phyloP scores from a whole-genome alignment of 2,113 vertebrate genomes.

The Empidonax traillii region DNA sequence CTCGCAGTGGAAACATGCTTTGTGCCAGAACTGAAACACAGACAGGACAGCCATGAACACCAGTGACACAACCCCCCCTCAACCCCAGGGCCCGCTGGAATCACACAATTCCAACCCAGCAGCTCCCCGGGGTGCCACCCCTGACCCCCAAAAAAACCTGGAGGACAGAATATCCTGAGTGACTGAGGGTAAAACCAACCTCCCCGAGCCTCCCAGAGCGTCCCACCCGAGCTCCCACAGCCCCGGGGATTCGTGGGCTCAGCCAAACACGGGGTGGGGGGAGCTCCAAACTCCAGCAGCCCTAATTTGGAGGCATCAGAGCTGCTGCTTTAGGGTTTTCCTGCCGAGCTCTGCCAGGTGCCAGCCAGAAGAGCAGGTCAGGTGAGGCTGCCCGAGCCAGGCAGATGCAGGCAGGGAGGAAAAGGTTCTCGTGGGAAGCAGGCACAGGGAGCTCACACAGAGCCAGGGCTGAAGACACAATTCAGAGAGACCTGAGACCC shows the following conservation, averaged over 20 bases:
- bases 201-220: fast-evolving
- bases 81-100: neutral
- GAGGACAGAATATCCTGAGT: fast-evolving
- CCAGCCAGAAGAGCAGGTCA: neutral
- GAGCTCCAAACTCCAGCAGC: fast-evolving
- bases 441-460: neutral
- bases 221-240: neutral
- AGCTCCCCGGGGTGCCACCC: neutral
- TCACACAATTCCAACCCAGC: neutral
- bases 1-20: constrained; percentile 84
- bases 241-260: neutral
- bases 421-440: neutral
- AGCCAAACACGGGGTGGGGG: fast-evolving
- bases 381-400: neutral
- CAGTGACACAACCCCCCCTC: neutral
- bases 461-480: neutral
- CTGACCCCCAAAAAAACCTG: fast-evolving
- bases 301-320: neutral
- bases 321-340: neutral
- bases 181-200: fast-evolving
- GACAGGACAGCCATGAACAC: neutral
- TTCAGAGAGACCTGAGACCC: neutral
- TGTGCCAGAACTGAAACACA: constrained; percentile 79
- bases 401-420: neutral
- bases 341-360: neutral